A percentile compares a stretch with the other conserved stretches of the same genome.
These are phyloP conservation scores for Halcyon badia DNA, from an alignment of 2,797 vertebrate species.

Conservation along the genomic window DNA sequence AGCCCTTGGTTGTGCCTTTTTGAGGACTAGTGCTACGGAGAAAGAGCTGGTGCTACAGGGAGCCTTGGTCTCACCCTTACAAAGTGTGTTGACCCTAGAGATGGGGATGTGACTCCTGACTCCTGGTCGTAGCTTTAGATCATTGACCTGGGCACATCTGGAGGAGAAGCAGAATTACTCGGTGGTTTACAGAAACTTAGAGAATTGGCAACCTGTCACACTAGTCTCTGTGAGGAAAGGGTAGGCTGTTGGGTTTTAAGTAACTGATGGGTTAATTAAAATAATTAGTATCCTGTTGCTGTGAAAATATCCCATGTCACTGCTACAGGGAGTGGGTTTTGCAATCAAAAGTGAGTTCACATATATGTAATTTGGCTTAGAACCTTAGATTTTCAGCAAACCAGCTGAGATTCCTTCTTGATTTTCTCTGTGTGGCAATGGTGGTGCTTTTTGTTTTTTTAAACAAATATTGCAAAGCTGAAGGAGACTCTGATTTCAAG, in stretches of 20 bases:
- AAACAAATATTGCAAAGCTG: not conserved
- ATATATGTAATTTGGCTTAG: not conserved
- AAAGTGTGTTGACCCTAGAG: not conserved
- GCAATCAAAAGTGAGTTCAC: not conserved
- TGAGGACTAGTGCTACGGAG: rapidly evolving
- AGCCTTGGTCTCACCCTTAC: not conserved
- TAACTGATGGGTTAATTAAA: not conserved
- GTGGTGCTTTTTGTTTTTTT: not conserved
- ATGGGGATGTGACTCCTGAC: not conserved
- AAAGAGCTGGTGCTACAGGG: not conserved
- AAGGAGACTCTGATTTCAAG: not conserved
- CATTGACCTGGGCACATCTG: rapidly evolving
- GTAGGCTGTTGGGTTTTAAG: not conserved
- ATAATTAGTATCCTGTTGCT: not conserved
- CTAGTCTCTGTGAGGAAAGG: not conserved
- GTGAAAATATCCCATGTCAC: not conserved
- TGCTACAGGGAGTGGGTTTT: not conserved
- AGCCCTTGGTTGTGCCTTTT: not conserved
- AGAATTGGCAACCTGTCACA: not conserved
- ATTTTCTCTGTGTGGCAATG: not conserved
- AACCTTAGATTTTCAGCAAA: not conserved
- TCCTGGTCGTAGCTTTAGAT: not conserved
- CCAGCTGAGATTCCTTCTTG: not conserved
- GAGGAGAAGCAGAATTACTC: not conserved
- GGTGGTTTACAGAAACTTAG: not conserved